Evolutionary conservation across 2,888 invertebrate genomes (phyloP).

Genomic region (Chrysopilus asiliformis): DNA sequence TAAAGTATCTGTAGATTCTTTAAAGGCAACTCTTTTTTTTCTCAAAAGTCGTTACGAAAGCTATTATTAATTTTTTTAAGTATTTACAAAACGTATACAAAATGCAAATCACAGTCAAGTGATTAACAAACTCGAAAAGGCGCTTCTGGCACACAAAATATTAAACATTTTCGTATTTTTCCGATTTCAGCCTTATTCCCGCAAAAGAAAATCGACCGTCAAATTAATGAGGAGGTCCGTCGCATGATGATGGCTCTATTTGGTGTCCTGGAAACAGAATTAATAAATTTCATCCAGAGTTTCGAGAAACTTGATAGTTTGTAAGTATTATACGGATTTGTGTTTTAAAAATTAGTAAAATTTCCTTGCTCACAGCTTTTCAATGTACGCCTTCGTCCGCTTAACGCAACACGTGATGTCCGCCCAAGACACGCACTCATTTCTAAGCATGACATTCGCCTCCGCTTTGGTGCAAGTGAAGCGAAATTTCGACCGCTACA

Average conservation of each 20-base stretch:
- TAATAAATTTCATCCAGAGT: slow-evolving; percentile 71
- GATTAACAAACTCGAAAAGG: too few species aligned
- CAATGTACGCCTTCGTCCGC: slow-evolving; percentile 84
- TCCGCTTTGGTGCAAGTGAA: slow-evolving; percentile 78
- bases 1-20: too few species aligned
- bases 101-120: too few species aligned
- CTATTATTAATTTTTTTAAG: too few species aligned
- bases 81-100: too few species aligned
- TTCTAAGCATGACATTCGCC: slow-evolving; percentile 76
- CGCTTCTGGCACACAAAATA: too few species aligned
- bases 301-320: slow-evolving; percentile 82
- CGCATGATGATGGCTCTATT: slow-evolving; percentile 84
- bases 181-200: slow-evolving; percentile 23
- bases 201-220: slow-evolving; percentile 49
- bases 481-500: slow-evolving; percentile 80
- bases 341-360: slow-evolving; percentile 1
- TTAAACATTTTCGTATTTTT: too few species aligned
- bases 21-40: too few species aligned
- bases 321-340: slow-evolving; percentile 43
- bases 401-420: slow-evolving; percentile 88
- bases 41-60: too few species aligned
- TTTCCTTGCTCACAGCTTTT: slow-evolving; percentile 50
- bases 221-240: slow-evolving; percentile 64
- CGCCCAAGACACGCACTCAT: slow-evolving; percentile 73
- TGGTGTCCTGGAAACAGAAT: slow-evolving; percentile 71